A percentile compares a stretch with the other conserved stretches of the same genome.
These are phyloP conservation scores for Alces alces DNA, from an alignment of 2,113 vertebrate species.

Conservation along the genomic window DNA sequence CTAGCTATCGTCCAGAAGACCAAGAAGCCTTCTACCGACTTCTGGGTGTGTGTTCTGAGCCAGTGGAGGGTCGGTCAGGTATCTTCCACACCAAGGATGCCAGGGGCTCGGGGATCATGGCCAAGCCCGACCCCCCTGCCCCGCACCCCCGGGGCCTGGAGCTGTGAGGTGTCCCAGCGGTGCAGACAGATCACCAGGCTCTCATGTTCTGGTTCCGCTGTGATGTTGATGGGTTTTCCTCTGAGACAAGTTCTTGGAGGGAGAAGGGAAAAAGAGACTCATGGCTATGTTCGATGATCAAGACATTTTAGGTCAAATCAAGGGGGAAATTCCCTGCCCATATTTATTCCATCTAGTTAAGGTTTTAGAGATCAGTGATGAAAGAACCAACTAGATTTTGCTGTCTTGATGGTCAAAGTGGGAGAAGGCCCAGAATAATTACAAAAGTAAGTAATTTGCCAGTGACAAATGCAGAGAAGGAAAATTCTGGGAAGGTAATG, in stretches of 20 bases:
- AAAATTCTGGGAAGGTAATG: background rate
- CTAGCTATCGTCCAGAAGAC: conserved; percentile 51
- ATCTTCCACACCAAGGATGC: background rate
- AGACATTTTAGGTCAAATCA: background rate
- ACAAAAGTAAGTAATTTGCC: background rate
- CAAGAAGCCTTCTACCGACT: conserved; percentile 59
- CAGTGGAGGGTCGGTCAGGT: background rate
- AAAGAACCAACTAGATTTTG: background rate
- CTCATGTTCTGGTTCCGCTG: background rate
- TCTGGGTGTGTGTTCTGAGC: conserved; percentile 4
- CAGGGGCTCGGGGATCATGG: background rate
- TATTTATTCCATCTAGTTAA: background rate
- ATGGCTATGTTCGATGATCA: background rate
- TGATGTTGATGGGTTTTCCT: background rate
- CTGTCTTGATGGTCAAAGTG: background rate
- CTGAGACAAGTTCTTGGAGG: background rate
- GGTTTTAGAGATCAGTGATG: background rate
- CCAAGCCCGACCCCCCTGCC: no score
- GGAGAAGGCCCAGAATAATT: background rate
- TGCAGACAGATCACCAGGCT: fast-evolving
- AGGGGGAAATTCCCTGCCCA: background rate
- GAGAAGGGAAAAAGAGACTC: background rate
- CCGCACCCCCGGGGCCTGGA: background rate
- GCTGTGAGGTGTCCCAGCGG: background rate
- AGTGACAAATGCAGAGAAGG: background rate